phyloP scores from a whole-genome alignment of 2,888 invertebrate species.

The Argyresthia albistria region DNA sequence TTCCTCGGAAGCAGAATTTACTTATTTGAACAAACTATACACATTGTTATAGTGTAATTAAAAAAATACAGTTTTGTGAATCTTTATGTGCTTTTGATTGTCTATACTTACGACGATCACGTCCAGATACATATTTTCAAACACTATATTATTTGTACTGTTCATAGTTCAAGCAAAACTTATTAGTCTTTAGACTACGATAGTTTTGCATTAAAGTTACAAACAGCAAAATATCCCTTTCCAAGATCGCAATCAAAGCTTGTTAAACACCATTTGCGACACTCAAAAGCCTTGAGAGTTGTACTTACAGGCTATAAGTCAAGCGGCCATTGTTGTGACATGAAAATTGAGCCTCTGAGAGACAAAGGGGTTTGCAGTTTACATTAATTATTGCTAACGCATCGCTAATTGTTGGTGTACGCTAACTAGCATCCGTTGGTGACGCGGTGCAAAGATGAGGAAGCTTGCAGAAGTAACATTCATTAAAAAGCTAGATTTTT shows the following conservation, averaged over 20 bases:
- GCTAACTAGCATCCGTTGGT: constrained; percentile 9
- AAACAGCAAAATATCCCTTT: background rate
- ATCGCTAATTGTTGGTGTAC: constrained; percentile 26
- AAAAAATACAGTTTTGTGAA: too few species aligned
- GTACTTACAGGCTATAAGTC: constrained; percentile 3
- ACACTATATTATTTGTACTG: too few species aligned
- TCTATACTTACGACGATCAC: too few species aligned
- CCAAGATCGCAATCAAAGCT: background rate
- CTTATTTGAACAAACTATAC: too few species aligned
- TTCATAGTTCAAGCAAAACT: too few species aligned
- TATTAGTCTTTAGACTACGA: too few species aligned
- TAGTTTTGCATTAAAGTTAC: background rate
- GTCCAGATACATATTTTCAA: too few species aligned
- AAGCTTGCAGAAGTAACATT: background rate
- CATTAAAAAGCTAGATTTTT: too few species aligned
- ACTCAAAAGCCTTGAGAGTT: constrained; percentile 7
- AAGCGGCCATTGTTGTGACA: constrained; percentile 6
- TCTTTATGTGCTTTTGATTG: too few species aligned
- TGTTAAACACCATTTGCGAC: constrained; percentile 11
- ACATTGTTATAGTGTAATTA: too few species aligned
- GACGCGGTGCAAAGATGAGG: background rate
- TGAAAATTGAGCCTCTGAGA: constrained; percentile 6
- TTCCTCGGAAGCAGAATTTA: background rate
- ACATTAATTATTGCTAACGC: constrained; percentile 25
- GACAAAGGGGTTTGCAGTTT: constrained; percentile 13